Evolutionary conservation across 2,113 vertebrate genomes (phyloP), one percentile per base, ranked within the genome.

Genomic region (Microtus pennsylvanicus): DNA sequence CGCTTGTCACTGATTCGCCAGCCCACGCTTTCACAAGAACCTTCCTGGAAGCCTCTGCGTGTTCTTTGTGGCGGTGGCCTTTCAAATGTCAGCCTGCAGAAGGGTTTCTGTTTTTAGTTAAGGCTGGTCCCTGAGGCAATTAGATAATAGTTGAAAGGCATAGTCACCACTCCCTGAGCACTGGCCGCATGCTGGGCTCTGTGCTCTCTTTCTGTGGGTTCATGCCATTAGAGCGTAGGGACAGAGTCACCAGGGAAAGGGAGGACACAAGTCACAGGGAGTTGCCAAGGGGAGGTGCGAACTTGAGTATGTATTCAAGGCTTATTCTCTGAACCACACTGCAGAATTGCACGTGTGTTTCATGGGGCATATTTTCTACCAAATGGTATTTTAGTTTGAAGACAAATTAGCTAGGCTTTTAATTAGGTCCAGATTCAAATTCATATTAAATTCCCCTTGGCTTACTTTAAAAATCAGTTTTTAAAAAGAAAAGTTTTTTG

Each of bases 21-120:
- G 93, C 96, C 92, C 87, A 94, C 67, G 0, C 91, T 75, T 94
- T 96, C 95, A 89, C 96, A 95, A 94, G 94, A 91, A 80, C 89
- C 96, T 94, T 97, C 78, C 93, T 89, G 93, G 96, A 83, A 97
- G 87, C 69, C 70, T 63, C 35, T 72, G 69, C 65, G 1, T 70
- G 58, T 93, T 94, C 94, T 96, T 94, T 80, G 93, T 85, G 77
- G 67, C 65, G 74, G 89, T 94, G 91, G 96, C 89, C 92, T 97
- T 97, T 93, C 92, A 95, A 97, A 97, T 97, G 95, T 95, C 95
- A 95, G 10, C 89, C 72, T 96, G 61, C 86, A 95, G 93, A 95
- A 95, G 93, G 89, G 72, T 93, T 93, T 97, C 97, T 95, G 92
- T 97, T 96, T 95, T 96, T 93, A 96, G 89, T 75, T 52, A 87